Conservation (phyloP, 37 sponge, comb jelly and placozoan genomes). For the Dysidea cf. avara region DNA sequence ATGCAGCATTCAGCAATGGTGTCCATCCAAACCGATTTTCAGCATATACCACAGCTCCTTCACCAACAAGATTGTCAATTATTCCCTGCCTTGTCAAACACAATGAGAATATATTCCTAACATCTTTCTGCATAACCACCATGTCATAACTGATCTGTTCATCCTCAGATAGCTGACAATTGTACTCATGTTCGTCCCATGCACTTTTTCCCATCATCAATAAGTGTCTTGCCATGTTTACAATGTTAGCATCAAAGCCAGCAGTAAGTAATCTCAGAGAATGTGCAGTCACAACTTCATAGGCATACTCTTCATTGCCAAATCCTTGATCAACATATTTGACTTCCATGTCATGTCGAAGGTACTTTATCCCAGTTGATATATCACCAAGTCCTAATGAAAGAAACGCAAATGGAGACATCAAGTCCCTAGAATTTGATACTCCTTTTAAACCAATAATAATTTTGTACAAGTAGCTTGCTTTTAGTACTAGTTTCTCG, state of each 20-base stretch:
- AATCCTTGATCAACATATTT: conserved; percentile 56
- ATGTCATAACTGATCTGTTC: neutral
- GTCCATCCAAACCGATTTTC: conserved; percentile 88
- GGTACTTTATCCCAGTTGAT: conserved; percentile 56
- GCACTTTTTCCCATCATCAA: conserved; percentile 37
- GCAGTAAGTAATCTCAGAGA: conserved; percentile 64
- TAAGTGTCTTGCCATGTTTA: conserved; percentile 57
- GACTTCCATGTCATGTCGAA: conserved; percentile 45
- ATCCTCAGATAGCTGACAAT: conserved; percentile 36
- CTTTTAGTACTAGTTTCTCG: conserved; percentile 40
- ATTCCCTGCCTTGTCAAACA: conserved; percentile 49
- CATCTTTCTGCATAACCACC: conserved; percentile 8
- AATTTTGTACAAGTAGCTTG: conserved; percentile 70
- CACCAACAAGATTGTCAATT: conserved; percentile 30
- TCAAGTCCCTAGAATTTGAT: conserved; percentile 8
- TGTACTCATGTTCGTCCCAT: conserved; percentile 59
- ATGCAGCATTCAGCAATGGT: conserved; percentile 63
- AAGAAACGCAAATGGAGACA: conserved; percentile 51
- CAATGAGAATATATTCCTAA: conserved; percentile 21
- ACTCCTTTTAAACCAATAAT: conserved; percentile 60
- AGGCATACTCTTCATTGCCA: conserved; percentile 62
- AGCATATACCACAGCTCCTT: conserved; percentile 67
- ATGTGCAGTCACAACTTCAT: conserved; percentile 75
- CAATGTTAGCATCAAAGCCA: conserved; percentile 68
- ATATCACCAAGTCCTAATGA: conserved; percentile 78